A percentile compares a stretch with the other conserved stretches of the same genome.
Conservation (phyloP, 1,140 invertebrate species). For the Antheraea pernyi region DNA sequence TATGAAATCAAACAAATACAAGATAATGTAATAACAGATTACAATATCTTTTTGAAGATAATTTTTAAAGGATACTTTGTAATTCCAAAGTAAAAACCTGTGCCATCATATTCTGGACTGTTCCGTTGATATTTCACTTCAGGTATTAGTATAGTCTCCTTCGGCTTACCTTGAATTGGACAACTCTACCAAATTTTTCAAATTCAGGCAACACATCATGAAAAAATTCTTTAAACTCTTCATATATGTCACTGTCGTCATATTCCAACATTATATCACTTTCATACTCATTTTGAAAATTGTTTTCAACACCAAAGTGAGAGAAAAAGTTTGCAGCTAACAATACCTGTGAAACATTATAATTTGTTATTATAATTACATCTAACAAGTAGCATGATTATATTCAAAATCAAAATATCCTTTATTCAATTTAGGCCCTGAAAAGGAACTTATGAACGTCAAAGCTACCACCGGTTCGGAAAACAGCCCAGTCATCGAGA, state of each 20-base stretch:
- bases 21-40: too few species aligned
- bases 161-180: slow-evolving; percentile 84
- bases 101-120: neutral
- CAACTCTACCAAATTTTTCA: slow-evolving; percentile 87
- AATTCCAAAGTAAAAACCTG: neutral
- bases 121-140: slow-evolving; percentile 3
- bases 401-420: too few species aligned
- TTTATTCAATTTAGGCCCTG: too few species aligned
- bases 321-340: slow-evolving; percentile 91
- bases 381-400: neutral
- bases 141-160: neutral
- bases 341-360: slow-evolving; percentile 78
- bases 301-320: slow-evolving; percentile 89
- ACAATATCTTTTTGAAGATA: neutral
- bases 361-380: slow-evolving; percentile 6
- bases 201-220: slow-evolving; percentile 92
- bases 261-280: slow-evolving; percentile 91
- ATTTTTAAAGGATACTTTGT: slow-evolving; percentile 47
- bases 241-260: slow-evolving; percentile 89
- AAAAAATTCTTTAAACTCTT: slow-evolving; percentile 93
- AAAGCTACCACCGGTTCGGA: too few species aligned
- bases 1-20: too few species aligned
- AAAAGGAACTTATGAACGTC: too few species aligned
- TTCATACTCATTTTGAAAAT: slow-evolving; percentile 86
- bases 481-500: too few species aligned